phyloP scores from a whole-genome alignment of 1,140 invertebrate species.

The Tetranychus urticae region DNA sequence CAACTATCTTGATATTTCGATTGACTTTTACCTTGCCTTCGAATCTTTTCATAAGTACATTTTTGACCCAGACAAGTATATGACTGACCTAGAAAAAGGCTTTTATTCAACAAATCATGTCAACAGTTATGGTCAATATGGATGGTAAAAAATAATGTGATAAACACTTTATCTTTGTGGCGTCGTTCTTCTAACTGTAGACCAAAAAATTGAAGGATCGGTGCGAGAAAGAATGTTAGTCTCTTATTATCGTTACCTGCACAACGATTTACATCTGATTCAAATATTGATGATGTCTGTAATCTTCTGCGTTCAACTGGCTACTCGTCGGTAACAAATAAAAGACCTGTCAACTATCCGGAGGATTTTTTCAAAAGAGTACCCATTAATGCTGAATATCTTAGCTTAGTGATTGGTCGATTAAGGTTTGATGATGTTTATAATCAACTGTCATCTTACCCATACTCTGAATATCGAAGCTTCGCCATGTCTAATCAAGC shows the following conservation, averaged over 20 bases:
- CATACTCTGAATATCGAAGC: constrained; percentile 70
- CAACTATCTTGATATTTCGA: constrained; percentile 64
- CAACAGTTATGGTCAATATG: constrained; percentile 62
- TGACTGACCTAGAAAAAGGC: constrained; percentile 75
- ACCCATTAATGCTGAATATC: constrained; percentile 41
- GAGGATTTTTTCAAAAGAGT: constrained; percentile 75
- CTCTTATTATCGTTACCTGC: constrained; percentile 53
- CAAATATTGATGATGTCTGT: constrained; percentile 86
- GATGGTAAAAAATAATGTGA: constrained; percentile 91
- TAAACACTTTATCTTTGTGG: constrained; percentile 84
- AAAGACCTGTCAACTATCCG: constrained; percentile 59
- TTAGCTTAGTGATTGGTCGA: constrained; percentile 62
- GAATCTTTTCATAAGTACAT: constrained; percentile 86
- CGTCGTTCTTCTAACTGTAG: constrained; percentile 68
- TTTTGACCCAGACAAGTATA: constrained; percentile 56
- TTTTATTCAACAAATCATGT: constrained; percentile 77
- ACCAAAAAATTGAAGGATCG: constrained; percentile 62
- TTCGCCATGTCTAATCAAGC: constrained; percentile 70
- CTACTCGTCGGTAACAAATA: constrained; percentile 32
- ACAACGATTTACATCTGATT: constrained; percentile 44
- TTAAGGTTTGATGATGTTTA: constrained; percentile 85
- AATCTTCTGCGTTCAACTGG: constrained; percentile 73
- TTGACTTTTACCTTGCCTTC: constrained; percentile 73
- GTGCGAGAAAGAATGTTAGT: constrained; percentile 75
- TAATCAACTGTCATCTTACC: constrained; percentile 63